These are phyloP conservation scores for Polymixis flavicincta DNA, from an alignment of 2,888 invertebrate genomes.

Conservation along the genomic window DNA sequence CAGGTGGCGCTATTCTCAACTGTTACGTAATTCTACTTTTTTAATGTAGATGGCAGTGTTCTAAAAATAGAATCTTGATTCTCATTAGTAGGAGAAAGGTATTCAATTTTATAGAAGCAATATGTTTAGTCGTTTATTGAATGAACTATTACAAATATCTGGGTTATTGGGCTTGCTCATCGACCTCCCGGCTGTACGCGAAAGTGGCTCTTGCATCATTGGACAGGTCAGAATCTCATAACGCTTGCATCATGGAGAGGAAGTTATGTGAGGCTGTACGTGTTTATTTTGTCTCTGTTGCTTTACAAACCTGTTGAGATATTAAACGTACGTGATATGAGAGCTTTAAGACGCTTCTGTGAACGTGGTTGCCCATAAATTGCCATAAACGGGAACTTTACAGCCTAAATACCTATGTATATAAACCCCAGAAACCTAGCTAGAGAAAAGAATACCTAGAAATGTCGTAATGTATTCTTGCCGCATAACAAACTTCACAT, in stretches of 20 bases:
- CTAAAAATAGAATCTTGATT: conserved; percentile 20
- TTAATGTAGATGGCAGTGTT: conserved; percentile 71
- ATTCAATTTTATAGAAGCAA: conserved; percentile 52
- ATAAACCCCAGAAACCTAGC: neutral
- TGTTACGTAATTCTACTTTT: conserved; percentile 27
- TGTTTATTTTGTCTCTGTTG: conserved; percentile 68
- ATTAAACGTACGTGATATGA: conserved; percentile 50
- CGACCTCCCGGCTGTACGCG: conserved; percentile 81
- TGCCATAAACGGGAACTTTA: conserved; percentile 4
- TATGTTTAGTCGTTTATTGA: conserved; percentile 72
- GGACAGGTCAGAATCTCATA: conserved; percentile 83
- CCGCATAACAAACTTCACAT: neutral
- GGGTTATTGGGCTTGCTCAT: conserved; percentile 84
- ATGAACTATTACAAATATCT: conserved; percentile 73
- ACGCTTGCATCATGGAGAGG: conserved; percentile 82
- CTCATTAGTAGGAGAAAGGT: conserved; percentile 61
- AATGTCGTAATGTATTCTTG: neutral
- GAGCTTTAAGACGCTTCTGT: conserved; percentile 1
- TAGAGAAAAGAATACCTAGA: neutral
- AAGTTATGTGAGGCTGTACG: conserved; percentile 73
- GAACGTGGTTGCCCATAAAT: conserved; percentile 25
- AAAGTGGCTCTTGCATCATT: conserved; percentile 88
- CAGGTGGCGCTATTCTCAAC: conserved; percentile 65
- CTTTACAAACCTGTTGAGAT: conserved; percentile 59
- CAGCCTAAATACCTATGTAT: neutral